phyloP scores from a whole-genome alignment of 1,140 invertebrate species.

The Lordiphosa clarofinis region DNA sequence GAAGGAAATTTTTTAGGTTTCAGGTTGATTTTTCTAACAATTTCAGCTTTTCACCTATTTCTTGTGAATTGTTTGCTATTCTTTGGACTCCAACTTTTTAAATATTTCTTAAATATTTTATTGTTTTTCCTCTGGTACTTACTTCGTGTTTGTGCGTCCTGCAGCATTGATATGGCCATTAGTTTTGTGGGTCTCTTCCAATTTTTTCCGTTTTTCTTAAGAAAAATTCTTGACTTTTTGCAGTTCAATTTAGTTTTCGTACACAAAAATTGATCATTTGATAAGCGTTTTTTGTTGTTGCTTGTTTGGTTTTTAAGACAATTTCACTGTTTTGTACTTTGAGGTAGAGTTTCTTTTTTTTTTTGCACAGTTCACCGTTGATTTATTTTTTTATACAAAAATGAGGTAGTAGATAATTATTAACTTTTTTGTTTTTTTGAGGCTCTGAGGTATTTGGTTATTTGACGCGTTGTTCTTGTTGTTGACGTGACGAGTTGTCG shows the following conservation, averaged over 20 bases:
- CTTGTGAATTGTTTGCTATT: too few species aligned
- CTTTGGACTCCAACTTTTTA: too few species aligned
- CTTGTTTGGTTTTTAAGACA: constrained; percentile 18
- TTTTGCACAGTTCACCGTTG: constrained; percentile 49
- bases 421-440: constrained; percentile 21
- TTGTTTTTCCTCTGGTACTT: constrained; percentile 27
- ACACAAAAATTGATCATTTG: constrained; percentile 52
- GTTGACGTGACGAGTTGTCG: constrained; percentile 58
- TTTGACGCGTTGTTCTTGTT: constrained; percentile 31
- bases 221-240: constrained; percentile 29
- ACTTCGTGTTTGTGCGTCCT: constrained; percentile 79
- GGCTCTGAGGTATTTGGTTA: constrained; percentile 53
- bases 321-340: constrained; percentile 65
- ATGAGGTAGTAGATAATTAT: constrained; percentile 67
- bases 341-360: constrained; percentile 64
- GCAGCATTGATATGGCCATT: constrained; percentile 78
- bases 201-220: constrained; percentile 20
- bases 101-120: too few species aligned
- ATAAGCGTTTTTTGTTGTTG: constrained; percentile 33
- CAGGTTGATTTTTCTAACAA: neutral
- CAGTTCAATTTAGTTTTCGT: constrained; percentile 29
- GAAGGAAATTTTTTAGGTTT: neutral
- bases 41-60: neutral
- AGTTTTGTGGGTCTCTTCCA: constrained; percentile 13
- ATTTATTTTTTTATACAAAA: constrained; percentile 42